Percentiles rank a stretch among this genome's conserved stretches.
phyloP scores from a whole-genome alignment of 2,113 vertebrate genomes.

The Lophotis ruficrista region DNA sequence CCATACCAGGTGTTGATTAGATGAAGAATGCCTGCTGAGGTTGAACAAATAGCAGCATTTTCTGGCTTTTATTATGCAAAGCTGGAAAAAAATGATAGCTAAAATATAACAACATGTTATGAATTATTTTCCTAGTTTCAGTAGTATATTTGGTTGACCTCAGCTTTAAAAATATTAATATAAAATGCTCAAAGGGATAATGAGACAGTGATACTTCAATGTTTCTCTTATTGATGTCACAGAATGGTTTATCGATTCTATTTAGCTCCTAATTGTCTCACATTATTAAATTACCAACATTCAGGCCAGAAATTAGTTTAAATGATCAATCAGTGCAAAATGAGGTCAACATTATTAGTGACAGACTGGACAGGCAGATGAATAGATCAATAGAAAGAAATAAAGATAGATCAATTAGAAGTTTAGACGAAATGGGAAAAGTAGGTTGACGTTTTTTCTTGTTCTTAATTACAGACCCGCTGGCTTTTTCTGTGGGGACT shows the following conservation, averaged over 20 bases:
- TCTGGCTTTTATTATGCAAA: not conserved
- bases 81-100: not conserved
- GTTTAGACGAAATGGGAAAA: not conserved
- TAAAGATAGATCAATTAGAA: conserved; percentile 40
- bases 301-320: conserved; percentile 17
- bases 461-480: conserved; percentile 40
- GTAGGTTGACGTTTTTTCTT: conserved; percentile 8
- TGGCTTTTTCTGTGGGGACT: conserved; percentile 34
- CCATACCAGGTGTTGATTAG: not conserved
- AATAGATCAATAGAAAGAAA: conserved; percentile 54
- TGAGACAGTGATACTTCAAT: not conserved
- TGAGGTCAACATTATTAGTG: conserved; percentile 47
- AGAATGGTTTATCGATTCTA: conserved; percentile 25
- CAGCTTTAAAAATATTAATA: not conserved
- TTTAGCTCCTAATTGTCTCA: conserved; percentile 23
- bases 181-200: not conserved
- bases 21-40: not conserved
- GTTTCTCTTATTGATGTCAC: not conserved
- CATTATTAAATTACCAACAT: conserved; percentile 40
- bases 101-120: not conserved
- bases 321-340: conserved; percentile 49
- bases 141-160: not conserved
- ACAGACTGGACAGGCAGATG: conserved; percentile 38
- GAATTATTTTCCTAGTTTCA: not conserved
- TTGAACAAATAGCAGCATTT: not conserved